Evolutionary conservation across 1,140 invertebrate species (phyloP).

Genomic region (Lerema accius): DNA sequence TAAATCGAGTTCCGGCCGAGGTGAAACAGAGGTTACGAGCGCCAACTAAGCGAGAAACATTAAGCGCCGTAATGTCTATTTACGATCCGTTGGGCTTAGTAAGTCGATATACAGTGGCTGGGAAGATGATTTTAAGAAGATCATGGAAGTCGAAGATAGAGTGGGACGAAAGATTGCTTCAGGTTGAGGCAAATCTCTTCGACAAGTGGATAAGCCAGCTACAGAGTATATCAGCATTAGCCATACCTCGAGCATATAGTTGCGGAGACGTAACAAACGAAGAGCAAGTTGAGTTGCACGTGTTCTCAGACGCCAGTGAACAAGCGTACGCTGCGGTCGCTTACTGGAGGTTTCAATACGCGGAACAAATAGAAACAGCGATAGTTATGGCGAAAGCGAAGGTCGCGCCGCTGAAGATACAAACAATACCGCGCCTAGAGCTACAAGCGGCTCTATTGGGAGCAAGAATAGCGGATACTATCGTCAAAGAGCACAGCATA

Average conservation of each 20-base stretch:
- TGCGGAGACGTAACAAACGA: not conserved
- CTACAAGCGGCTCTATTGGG: not conserved
- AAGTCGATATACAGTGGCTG: not conserved
- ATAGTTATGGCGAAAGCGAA: not conserved
- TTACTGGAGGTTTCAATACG: not conserved
- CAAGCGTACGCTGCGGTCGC: not conserved
- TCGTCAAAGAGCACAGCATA: not conserved
- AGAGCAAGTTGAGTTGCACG: not conserved
- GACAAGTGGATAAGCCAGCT: not conserved
- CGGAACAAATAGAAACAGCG: too few species aligned
- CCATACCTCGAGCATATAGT: not conserved
- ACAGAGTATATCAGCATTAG: not conserved
- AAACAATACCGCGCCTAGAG: not conserved
- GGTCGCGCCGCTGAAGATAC: not conserved
- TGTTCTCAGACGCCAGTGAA: not conserved
- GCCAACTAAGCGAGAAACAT: conserved; percentile 6
- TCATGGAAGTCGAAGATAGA: not conserved
- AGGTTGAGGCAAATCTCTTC: not conserved
- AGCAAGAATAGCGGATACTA: conserved; percentile 5
- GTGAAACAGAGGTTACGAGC: not conserved
- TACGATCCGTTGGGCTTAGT: conserved; percentile 8
- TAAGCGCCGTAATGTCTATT: conserved; percentile 6
- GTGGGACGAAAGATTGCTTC: not conserved
- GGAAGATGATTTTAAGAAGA: not conserved
- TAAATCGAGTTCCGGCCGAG: not conserved